Evolutionary conservation across 1,140 invertebrate species (phyloP).

Genomic region (Belonocnema kinseyi): DNA sequence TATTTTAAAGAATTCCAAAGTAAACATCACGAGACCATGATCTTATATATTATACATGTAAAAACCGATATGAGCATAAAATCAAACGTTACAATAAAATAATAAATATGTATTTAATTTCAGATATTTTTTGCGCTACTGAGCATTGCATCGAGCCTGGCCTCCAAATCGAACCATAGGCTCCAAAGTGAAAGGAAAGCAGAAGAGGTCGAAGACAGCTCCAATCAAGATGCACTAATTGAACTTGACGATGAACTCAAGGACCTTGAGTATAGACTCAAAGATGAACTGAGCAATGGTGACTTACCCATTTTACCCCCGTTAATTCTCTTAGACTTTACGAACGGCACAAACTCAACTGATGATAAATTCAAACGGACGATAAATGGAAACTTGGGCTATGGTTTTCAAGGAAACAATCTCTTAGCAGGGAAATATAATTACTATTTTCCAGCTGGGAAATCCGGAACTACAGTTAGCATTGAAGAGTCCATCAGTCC

Average conservation of each 20-base stretch:
- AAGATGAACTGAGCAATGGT: constrained; percentile 36
- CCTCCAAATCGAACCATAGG: constrained; percentile 21
- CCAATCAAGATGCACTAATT: constrained; percentile 36
- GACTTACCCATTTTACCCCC: constrained; percentile 67
- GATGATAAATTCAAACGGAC: constrained; percentile 72
- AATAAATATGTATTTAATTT: constrained; percentile 50
- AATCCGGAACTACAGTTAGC: constrained; percentile 69
- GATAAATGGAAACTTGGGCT: constrained; percentile 65
- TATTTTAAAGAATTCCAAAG: too few species aligned
- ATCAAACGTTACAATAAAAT: neutral
- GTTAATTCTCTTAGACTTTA: constrained; percentile 69
- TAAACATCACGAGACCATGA: too few species aligned
- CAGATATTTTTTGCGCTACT: constrained; percentile 61
- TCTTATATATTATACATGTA: too few species aligned
- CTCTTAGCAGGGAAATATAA: constrained; percentile 64
- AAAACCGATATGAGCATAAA: too few species aligned
- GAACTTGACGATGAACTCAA: constrained; percentile 36
- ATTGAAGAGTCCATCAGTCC: constrained; percentile 73
- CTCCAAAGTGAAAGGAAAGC: constrained; percentile 30
- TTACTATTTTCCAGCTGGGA: constrained; percentile 71
- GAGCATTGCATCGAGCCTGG: constrained; percentile 38
- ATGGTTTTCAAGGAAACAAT: constrained; percentile 65
- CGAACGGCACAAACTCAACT: constrained; percentile 55
- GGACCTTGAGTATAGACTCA: constrained; percentile 32
- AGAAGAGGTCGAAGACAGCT: constrained; percentile 31